Evolutionary conservation across 53 echinoderm and acorn worm species (phyloP).

Genomic region (Temnopleurus reevesii): DNA sequence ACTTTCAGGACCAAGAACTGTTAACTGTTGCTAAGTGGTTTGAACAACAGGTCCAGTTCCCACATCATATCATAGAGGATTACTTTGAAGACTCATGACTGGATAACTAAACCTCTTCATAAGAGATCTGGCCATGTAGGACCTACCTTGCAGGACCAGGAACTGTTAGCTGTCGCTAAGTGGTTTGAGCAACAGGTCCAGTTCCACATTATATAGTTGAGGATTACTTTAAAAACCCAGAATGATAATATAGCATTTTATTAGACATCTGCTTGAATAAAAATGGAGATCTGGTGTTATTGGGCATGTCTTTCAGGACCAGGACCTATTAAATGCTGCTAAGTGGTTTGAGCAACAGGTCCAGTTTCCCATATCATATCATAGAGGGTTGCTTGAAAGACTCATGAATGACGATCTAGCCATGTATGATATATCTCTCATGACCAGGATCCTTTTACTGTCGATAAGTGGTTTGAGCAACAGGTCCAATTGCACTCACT

Average conservation of each 20-base stretch:
- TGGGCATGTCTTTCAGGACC: slow-evolving; percentile 70
- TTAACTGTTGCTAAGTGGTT: slow-evolving; percentile 89
- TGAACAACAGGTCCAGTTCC: slow-evolving; percentile 83
- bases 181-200: not conserved
- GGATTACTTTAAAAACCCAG: not conserved
- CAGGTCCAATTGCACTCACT: slow-evolving; percentile 80
- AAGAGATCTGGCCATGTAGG: not conserved
- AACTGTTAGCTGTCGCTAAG: not conserved
- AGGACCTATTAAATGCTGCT: slow-evolving; percentile 71
- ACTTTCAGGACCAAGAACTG: slow-evolving; percentile 71
- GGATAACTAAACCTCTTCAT: not conserved
- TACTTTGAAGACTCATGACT: slow-evolving; percentile 54
- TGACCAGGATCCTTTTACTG: slow-evolving; percentile 67
- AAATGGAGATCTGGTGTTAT: slow-evolving; percentile 88
- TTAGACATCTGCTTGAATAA: no score
- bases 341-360: slow-evolving; percentile 93
- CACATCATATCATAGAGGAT: slow-evolving; percentile 72
- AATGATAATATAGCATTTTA: no score
- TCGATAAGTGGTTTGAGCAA: slow-evolving; percentile 84
- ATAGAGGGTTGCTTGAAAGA: slow-evolving; percentile 66
- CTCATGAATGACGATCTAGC: slow-evolving; percentile 65
- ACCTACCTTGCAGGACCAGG: not conserved
- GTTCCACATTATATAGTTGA: not conserved
- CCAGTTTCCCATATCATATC: slow-evolving; percentile 76
- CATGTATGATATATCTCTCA: slow-evolving; percentile 65